Conservation (phyloP, 1,140 invertebrate genomes). For the Apocrypta bakeri region DNA sequence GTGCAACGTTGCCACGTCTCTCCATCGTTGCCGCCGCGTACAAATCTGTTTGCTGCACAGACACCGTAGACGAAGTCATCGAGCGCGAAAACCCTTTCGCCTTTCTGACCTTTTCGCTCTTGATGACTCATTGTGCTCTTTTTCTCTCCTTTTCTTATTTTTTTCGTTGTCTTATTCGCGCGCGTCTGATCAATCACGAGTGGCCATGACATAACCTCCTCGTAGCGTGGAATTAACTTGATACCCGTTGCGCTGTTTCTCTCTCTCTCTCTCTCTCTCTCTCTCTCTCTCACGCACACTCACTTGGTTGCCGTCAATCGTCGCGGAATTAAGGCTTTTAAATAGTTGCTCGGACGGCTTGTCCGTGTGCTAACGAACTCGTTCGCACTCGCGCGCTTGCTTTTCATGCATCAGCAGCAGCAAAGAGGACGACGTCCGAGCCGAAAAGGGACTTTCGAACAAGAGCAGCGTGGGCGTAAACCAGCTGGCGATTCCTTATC, state of each 20-base stretch:
- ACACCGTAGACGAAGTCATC: not conserved
- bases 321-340: not conserved
- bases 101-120: constrained; percentile 26
- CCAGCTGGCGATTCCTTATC: constrained; percentile 58
- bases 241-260: not conserved
- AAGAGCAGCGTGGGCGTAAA: constrained; percentile 10
- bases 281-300: no score
- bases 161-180: not conserved
- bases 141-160: not conserved
- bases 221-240: not conserved
- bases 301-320: not conserved
- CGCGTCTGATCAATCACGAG: not conserved
- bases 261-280: no score
- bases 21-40: constrained; percentile 4
- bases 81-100: constrained; percentile 18
- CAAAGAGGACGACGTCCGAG: no score
- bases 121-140: not conserved
- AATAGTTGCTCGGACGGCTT: not conserved
- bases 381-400: not conserved
- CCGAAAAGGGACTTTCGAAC: not conserved
- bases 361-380: not conserved
- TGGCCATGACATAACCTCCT: constrained; percentile 18
- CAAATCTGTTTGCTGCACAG: not conserved
- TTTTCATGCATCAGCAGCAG: no score
- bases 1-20: constrained; percentile 44